Evolutionary conservation across 2,113 vertebrate species (phyloP), one percentile per base, ranked within the genome.

Genomic region (Aldabrachelys gigantea): DNA sequence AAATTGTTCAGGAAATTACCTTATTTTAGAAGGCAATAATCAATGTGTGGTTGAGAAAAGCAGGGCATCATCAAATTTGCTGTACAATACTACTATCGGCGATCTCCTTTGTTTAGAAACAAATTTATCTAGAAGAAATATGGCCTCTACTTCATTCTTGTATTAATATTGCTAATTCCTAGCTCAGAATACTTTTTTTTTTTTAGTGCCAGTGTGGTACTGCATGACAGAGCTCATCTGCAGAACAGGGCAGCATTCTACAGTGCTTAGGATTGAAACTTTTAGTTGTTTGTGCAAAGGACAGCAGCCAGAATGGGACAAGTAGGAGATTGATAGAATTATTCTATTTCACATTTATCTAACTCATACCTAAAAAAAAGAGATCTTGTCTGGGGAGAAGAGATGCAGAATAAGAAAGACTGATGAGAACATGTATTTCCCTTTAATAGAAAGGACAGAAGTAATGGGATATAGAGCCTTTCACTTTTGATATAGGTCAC

Each of bases 141-240:
- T 1, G 89, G 41, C 14, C 85, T 95, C 93, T 84, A 6, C 10
- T 82, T 84, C 31, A 76, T 10, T 89, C 27, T 91, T 41, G 69
- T 89, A 82, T 59, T 24, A 5, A 1, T 56, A 57, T 82, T 92
- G 50, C 31, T 88, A 16, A 84, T 84, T 78, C 24, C 6, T 86
- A 80, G 57, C 11, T 69, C 19, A 52, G 56, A 91, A 84, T 31
- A 6, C 38, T 9, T 5, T 91, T 91, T 89, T 78, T 91, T 91
- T 89, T 72, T 19, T 89, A 82, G 87, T 56, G 1, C 0, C 44
- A 27, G 1, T 85, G n/a, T 84, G 76, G 22, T 21, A 57, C 14
- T 5, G 4, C 27, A 83, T 84, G 91, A 11, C 11, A 59, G 38
- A 84, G 16, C 3, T 5, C 6, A 47, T 16, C 41, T 47, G 41